A percentile compares a stretch with the other conserved stretches of the same genome.
phyloP scores from a whole-genome alignment of 2,888 invertebrate species.

The Dolomedes plantarius region DNA sequence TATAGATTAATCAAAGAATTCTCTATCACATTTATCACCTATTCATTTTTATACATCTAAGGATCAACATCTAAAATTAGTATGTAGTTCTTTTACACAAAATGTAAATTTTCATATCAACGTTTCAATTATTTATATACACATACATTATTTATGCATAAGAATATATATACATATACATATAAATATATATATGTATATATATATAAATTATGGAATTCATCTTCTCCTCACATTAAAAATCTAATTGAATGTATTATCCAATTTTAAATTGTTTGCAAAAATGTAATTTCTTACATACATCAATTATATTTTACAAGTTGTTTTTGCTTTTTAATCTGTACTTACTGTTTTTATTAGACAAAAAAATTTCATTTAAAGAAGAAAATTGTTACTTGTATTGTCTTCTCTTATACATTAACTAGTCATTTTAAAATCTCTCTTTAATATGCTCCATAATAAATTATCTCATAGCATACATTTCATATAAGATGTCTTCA shows the following conservation, averaged over 20 bases:
- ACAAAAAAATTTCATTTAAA: background rate
- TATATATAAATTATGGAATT: background rate
- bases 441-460: too few species aligned
- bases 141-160: too few species aligned
- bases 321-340: background rate
- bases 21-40: background rate
- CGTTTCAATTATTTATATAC: background rate
- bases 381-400: background rate
- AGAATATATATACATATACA: too few species aligned
- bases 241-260: background rate
- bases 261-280: background rate
- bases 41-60: background rate
- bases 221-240: background rate
- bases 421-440: background rate
- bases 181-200: too few species aligned
- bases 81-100: background rate
- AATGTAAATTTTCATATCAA: background rate
- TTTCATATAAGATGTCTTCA: background rate
- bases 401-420: background rate
- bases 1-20: background rate
- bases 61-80: background rate
- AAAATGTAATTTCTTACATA: background rate
- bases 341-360: background rate
- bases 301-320: background rate
- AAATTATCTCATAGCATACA: background rate